Evolutionary conservation across 2,113 vertebrate species (phyloP).

Genomic region (Crocuta crocuta): DNA sequence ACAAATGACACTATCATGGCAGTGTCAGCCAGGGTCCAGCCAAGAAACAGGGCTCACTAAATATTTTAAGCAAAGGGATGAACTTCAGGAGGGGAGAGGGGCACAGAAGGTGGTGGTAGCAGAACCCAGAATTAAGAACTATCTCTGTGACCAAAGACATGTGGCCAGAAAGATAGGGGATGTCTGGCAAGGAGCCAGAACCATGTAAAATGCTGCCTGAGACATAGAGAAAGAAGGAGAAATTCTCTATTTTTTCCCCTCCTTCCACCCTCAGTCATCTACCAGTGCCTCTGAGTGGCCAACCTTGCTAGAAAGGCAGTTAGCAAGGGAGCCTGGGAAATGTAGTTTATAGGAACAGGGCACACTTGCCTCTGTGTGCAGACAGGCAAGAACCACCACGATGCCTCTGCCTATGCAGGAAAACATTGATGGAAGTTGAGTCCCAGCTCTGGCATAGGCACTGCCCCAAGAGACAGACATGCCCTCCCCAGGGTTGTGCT

Average conservation of each 20-base stretch:
- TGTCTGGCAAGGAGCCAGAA: neutral
- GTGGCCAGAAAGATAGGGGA: neutral
- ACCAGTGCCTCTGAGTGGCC: neutral
- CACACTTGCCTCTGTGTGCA: neutral
- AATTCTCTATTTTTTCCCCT: neutral
- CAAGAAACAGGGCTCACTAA: neutral
- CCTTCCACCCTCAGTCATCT: neutral
- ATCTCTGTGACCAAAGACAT: neutral
- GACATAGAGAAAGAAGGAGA: neutral
- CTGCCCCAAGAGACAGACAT: neutral
- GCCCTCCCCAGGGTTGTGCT: rapidly evolving
- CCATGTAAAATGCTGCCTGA: neutral
- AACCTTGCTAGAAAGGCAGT: neutral
- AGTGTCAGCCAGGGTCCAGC: neutral
- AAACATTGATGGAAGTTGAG: neutral
- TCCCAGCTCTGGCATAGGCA: neutral
- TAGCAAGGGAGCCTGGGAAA: neutral
- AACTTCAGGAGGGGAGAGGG: neutral
- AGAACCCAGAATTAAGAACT: neutral
- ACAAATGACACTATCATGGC: too few species aligned
- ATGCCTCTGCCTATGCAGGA: neutral
- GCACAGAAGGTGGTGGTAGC: neutral
- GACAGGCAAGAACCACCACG: rapidly evolving
- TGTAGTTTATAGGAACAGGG: neutral
- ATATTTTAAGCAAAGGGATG: neutral